phyloP scores from a whole-genome alignment of 2,113 vertebrate genomes.

The Nothoprocta pentlandii region DNA sequence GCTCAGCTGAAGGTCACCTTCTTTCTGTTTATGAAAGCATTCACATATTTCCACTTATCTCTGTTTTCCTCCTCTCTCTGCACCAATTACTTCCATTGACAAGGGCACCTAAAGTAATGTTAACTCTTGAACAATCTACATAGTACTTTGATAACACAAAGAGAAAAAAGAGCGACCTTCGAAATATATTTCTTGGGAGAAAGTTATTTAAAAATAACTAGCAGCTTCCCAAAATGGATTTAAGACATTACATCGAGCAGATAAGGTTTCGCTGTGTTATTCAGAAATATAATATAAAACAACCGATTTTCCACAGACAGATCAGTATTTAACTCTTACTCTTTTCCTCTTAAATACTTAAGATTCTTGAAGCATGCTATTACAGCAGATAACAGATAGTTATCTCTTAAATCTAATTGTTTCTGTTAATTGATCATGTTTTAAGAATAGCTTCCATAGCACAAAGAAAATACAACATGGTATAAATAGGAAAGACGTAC shows the following conservation, averaged over 20 bases:
- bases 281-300: neutral
- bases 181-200: neutral
- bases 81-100: neutral
- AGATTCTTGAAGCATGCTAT: neutral
- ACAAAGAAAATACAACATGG: neutral
- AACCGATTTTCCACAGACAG: neutral
- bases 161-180: neutral
- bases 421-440: slow-evolving; percentile 1
- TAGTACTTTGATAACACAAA: neutral
- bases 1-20: neutral
- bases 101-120: neutral
- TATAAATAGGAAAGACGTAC: neutral
- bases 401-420: neutral
- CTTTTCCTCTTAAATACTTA: neutral
- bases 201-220: neutral
- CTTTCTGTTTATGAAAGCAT: neutral
- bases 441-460: slow-evolving; percentile 10
- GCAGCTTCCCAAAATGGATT: neutral
- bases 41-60: neutral
- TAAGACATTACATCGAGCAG: neutral
- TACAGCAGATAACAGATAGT: neutral
- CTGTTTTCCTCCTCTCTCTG: neutral
- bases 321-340: neutral
- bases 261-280: neutral
- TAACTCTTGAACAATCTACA: neutral